Base-by-base conservation (phyloP, 2,797 vertebrate species). In the Calcarius lapponicus region DNA sequence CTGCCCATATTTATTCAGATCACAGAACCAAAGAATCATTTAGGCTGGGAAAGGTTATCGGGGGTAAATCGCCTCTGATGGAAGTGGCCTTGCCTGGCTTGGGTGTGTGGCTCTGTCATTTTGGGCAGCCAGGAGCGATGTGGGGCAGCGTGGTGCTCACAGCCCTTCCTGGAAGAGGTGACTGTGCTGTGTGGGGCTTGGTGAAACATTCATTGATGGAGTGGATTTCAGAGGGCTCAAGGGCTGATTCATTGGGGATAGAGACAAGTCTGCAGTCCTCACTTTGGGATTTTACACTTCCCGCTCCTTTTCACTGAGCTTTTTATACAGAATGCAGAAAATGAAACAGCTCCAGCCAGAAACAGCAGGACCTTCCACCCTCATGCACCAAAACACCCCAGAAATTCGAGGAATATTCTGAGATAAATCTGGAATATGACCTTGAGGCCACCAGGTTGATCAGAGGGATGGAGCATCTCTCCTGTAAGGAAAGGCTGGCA, bases 171-270 rank as follows among this genome's bases (percentile, higher is more conserved):
- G 22, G 31, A 26, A 57, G 93, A 71, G 43, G 47, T 83, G 93
- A 45, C 73, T 17, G 11, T 22, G 56, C 56, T 71, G 48, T 70
- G 74, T 25, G 34, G 65, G 67, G 58, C 56, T 71, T 51, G 67
- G 78, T 20, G 34, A 69, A 65, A 26, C 45, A 66, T 69, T 72
- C 69, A 86, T 91, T 88, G 90, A 45, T 80, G 71, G 87, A 91
- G 89, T 50, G 92, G 79, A 62, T 95, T 91, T 76, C 8, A 7
- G 74, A 94, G 86, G 76, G 60, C 73, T 86, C 88, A 65, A 92
- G 82, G 58, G 11, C 79, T 88, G 58, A 71, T 83, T 90, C 79
- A 21, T 79, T 84, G 65, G 34, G 79, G 73, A 51, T 17, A 26
- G 57, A 92, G 65, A 69, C 32, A 38, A 83, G 36, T 3, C 57